phyloP scores from a whole-genome alignment of 2,113 vertebrate species.

The Corythoichthys haematopterus region DNA sequence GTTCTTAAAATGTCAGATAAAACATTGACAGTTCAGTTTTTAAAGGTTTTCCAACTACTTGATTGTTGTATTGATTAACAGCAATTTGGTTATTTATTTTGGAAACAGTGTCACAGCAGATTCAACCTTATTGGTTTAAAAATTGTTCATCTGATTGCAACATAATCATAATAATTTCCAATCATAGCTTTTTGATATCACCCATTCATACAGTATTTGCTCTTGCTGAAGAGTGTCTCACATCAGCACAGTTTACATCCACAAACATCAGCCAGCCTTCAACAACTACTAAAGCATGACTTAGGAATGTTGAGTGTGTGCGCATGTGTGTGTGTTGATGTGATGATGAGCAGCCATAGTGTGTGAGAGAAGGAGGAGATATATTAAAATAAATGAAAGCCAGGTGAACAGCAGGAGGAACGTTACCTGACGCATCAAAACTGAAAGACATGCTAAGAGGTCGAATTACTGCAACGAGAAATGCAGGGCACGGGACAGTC shows the following conservation, averaged over 20 bases:
- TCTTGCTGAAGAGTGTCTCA: slow-evolving; percentile 41
- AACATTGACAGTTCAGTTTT: background rate
- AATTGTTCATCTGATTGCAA: background rate
- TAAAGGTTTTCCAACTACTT: too few relatives aligned
- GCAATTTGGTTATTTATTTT: background rate
- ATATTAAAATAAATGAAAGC: slow-evolving; percentile 28
- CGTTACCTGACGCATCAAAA: slow-evolving; percentile 99
- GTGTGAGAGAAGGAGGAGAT: slow-evolving; percentile 30
- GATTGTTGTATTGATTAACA: background rate
- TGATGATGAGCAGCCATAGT: slow-evolving; percentile 56
- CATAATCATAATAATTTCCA: background rate
- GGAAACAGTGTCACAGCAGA: background rate
- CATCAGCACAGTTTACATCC: slow-evolving; percentile 25
- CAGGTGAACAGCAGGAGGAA: slow-evolving; percentile 69
- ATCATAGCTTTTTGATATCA: background rate
- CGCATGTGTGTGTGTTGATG: slow-evolving; percentile 11
- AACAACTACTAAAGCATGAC: slow-evolving; percentile 49
- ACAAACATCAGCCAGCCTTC: slow-evolving; percentile 29
- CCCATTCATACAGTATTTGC: slow-evolving; percentile 6
- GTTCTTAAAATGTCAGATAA: background rate
- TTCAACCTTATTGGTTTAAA: background rate
- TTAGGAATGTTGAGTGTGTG: slow-evolving; percentile 14
- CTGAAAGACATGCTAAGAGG: slow-evolving; percentile 98
- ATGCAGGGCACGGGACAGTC: slow-evolving; percentile 62
- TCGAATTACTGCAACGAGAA: slow-evolving; percentile 85